Evolutionary conservation across 2,888 invertebrate species (phyloP).

Genomic region (Axea sp.): DNA sequence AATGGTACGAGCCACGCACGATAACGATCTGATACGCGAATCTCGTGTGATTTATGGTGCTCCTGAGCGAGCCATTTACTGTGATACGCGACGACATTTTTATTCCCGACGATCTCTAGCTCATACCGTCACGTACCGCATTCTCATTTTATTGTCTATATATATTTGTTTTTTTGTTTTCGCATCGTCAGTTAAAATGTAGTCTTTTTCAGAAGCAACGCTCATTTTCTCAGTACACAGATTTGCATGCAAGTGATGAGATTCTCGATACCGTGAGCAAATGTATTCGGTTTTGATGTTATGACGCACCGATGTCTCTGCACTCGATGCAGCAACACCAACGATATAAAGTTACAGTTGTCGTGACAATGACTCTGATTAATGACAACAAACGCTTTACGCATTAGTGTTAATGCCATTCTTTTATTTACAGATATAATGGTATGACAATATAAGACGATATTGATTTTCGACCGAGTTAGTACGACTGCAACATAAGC

Average conservation of each 20-base stretch:
- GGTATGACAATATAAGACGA: constrained; percentile 52
- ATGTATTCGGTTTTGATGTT: constrained; percentile 1
- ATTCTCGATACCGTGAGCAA: too few species aligned
- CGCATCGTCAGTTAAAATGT: too few species aligned
- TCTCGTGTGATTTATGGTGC: constrained; percentile 61
- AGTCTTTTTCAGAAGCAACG: too few species aligned
- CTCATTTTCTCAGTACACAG: constrained; percentile 4
- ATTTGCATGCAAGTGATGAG: constrained; percentile 40
- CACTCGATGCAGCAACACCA: constrained; percentile 26
- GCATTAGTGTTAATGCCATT: constrained; percentile 43
- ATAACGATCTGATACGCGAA: constrained; percentile 46
- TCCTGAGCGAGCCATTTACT: constrained; percentile 29
- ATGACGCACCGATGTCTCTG: constrained; percentile 14
- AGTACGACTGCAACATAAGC: constrained; percentile 43
- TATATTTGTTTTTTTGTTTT: background rate
- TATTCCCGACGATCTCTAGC: constrained; percentile 17
- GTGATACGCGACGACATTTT: constrained; percentile 44
- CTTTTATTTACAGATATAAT: constrained; percentile 61
- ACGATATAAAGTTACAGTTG: constrained; percentile 42
- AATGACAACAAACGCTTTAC: constrained; percentile 39
- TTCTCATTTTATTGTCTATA: background rate
- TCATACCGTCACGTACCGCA: constrained; percentile 31
- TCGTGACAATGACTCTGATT: constrained; percentile 50
- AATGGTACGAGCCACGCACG: constrained; percentile 36
- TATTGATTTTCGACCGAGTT: constrained; percentile 34